Evolutionary conservation across 2,888 invertebrate species (phyloP).

Genomic region (Troides helena): DNA sequence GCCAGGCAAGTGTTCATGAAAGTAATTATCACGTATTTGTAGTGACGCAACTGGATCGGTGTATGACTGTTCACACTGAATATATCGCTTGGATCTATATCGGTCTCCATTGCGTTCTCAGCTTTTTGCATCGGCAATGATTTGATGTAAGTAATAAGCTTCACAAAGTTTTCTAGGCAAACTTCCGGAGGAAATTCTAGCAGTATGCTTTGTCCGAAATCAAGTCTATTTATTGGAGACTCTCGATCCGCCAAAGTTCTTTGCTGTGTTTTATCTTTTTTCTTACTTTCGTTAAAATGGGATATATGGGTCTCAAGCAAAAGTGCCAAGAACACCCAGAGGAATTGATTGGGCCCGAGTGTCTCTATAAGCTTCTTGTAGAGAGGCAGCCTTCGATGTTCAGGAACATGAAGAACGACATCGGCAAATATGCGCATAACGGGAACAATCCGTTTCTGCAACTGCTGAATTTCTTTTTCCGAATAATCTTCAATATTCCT

Average conservation of each 20-base stretch:
- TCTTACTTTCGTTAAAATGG: constrained; percentile 74
- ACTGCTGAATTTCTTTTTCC: constrained; percentile 59
- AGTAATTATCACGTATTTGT: constrained; percentile 88
- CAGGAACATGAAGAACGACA: constrained; percentile 94
- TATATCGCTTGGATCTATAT: constrained; percentile 69
- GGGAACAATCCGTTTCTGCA: constrained; percentile 78
- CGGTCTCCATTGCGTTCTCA: constrained; percentile 66
- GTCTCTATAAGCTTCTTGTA: constrained; percentile 89
- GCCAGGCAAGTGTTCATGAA: constrained; percentile 86
- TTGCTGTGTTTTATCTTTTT: constrained; percentile 52
- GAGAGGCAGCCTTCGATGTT: constrained; percentile 91
- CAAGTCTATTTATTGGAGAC: constrained; percentile 79
- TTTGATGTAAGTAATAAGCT: constrained; percentile 83
- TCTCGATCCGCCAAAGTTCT: constrained; percentile 65
- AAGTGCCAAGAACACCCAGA: constrained; percentile 86
- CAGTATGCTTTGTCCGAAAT: constrained; percentile 84
- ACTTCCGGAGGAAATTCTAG: constrained; percentile 83
- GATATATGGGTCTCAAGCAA: constrained; percentile 86
- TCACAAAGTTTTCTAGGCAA: constrained; percentile 83
- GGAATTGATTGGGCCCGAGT: constrained; percentile 82
- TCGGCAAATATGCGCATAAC: constrained; percentile 94
- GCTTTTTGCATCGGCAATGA: constrained; percentile 84
- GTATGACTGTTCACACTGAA: constrained; percentile 84
- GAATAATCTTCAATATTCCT: constrained; percentile 58
- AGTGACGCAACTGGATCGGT: constrained; percentile 89